Evolutionary conservation across 2,888 invertebrate genomes (phyloP), one percentile per base, ranked within the genome.

Genomic region (Lepidocyrtoides sp.): DNA sequence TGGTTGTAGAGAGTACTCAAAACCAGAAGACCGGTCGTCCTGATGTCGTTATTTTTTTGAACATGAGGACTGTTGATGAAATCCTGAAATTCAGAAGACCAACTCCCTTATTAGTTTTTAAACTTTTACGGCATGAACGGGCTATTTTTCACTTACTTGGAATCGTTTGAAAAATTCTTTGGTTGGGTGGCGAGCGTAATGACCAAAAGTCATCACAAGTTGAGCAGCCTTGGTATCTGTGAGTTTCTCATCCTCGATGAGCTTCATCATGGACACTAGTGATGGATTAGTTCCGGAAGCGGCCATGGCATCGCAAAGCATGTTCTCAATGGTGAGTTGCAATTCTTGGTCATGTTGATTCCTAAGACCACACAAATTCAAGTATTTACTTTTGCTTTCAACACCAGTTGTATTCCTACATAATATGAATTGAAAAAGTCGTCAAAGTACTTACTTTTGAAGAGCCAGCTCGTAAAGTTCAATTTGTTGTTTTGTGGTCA

Each of bases 281-380:
- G 95, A 93, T 26, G 95, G 94, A 83, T 94, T 94, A 17, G 95
- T 95, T 5, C 95, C 95, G 81, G 94, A 84, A 63, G 93, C 91
- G 44, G 92, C 72, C 72, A 94, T 88, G 29, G 69, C 77, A 75
- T 94, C 94, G 32, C 91, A 57, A 48, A 94, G 84, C 69, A 91
- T 92, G 23, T 92, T 79, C 7, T 84, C 57, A 66, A 17, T 79
- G 54, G 48, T 83, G 8, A 14, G 69, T 77, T 72, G 92, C 26
- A 72, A 84, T 77, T 86, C 75, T 36, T 72, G 81, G 26, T 75
- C 60, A 75, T 92, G 89, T 14, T 75, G 23, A 54, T 72, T 66
- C 32, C 83, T 60, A 3, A 77, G 60, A 84, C 60, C 48, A 66
- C 8, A 8, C 10, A 44, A 54, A 17, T 17, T 17, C n/a, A n/a